Conservation (phyloP, 2,888 invertebrate species). For the Noctua janthina region DNA sequence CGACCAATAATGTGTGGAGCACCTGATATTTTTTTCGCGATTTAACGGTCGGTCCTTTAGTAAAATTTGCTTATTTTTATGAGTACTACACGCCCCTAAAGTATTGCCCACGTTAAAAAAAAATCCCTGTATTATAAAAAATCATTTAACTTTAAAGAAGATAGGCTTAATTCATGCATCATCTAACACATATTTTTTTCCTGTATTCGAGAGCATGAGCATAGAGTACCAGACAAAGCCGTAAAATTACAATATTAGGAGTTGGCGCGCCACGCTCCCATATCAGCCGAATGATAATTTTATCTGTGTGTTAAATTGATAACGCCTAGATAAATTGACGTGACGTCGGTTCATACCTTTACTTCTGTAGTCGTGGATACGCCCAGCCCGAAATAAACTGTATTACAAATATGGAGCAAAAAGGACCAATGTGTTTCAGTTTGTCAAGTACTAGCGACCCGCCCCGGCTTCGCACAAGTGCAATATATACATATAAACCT, state of each 20-base stretch:
- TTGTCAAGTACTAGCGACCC: no score
- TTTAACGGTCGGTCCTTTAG: no score
- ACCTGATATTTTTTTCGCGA: no score
- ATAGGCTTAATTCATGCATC: background rate
- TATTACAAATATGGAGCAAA: background rate
- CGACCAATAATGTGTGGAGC: no score
- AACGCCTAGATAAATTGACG: constrained; percentile 78
- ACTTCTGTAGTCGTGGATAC: constrained; percentile 58
- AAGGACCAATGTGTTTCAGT: no score
- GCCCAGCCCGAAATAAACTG: constrained; percentile 51
- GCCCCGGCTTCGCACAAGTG: no score
- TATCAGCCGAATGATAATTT: constrained; percentile 81
- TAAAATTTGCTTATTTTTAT: no score
- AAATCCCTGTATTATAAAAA: background rate
- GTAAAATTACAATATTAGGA: constrained; percentile 50
- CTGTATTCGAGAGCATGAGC: constrained; percentile 24
- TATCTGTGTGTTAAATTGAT: constrained; percentile 79
- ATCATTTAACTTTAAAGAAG: background rate
- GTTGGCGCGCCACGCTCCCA: constrained; percentile 65
- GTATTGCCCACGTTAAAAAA: no score
- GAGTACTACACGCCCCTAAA: no score
- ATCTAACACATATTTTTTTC: background rate
- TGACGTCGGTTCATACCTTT: constrained; percentile 70
- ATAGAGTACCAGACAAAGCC: constrained; percentile 44
- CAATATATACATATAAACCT: no score